Evolutionary conservation across 2,888 invertebrate genomes (phyloP), one percentile per base, ranked within the genome.

Genomic region (Polietes domitor): DNA sequence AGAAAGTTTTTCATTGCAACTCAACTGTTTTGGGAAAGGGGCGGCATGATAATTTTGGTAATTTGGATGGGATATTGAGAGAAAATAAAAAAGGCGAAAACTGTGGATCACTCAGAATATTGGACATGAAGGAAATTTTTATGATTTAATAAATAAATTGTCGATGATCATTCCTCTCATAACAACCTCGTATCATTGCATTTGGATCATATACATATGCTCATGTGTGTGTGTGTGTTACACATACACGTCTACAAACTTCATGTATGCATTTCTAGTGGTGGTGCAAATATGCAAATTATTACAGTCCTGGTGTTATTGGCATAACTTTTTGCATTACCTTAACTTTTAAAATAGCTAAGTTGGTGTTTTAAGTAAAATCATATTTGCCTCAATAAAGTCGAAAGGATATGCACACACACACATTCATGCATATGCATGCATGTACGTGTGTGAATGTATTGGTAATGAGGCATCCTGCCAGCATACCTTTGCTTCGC

Each of bases 281-380:
- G 55, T 47, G 77, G 50, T 21, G 37, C 26, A 75, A 58, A 73
- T 58, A 79, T 79, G 83, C 58, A 83, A 83, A 83, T 83, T 79
- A 80, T 83, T 74, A 70, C 53, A 77, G 70, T 71, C 17, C n/a
- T n/a, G n/a, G n/a, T n/a, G n/a, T n/a, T 83, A 83, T 83, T 83
- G 83, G 80, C 63, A 75, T 77, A 83, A 83, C 80, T 83, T 83
- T 58, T 77, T 75, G 63, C 80, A 77, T 83, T 77, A 83, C 83
- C 83, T 80, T 74, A 77, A 83, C 80, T 80, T 80, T 74, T 83
- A 17, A 55, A 80, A 83, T 77, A 75, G 77, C 75, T 77, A 43
- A 74, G 74, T 77, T 79, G 72, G 41, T 68, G 26, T 26, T 72
- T 71, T 74, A 71, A 83, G 70, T 26, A 80, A 80, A 71, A 50